A percentile compares a stretch with the other conserved stretches of the same genome.
Conservation (phyloP, 2,888 invertebrate genomes). For the Ephialtes manifestator region DNA sequence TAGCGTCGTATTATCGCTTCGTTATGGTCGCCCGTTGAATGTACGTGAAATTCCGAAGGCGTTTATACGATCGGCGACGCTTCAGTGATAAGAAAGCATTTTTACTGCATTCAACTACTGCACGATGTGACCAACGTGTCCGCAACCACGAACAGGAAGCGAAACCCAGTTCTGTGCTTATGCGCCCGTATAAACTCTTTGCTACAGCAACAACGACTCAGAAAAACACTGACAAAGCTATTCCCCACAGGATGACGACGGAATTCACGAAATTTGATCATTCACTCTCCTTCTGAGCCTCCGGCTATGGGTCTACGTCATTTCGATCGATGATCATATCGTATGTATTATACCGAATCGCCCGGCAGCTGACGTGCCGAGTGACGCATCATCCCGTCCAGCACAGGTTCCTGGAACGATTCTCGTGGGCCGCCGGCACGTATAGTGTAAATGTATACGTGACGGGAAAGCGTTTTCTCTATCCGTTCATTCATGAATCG, state of each 20-base stretch:
- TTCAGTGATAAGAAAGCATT: constrained; percentile 63
- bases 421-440: constrained; percentile 38
- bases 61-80: constrained; percentile 57
- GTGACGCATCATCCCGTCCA: constrained; percentile 61
- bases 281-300: neutral
- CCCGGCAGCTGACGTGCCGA: constrained; percentile 7
- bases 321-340: constrained; percentile 41
- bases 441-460: constrained; percentile 19
- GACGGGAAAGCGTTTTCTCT: constrained; percentile 45
- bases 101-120: constrained; percentile 6
- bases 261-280: neutral
- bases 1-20: constrained; percentile 58
- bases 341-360: neutral
- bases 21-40: constrained; percentile 50
- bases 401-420: constrained; percentile 46
- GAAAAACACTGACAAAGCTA: neutral
- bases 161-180: constrained; percentile 44
- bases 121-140: constrained; percentile 31
- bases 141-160: constrained; percentile 55
- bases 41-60: constrained; percentile 61
- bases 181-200: neutral
- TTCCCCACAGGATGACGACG: neutral
- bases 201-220: neutral
- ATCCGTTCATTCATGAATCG: constrained; percentile 39
- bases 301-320: constrained; percentile 21